Conservation (phyloP, 2,888 invertebrate genomes). For the Sinhomidia bicolor region DNA sequence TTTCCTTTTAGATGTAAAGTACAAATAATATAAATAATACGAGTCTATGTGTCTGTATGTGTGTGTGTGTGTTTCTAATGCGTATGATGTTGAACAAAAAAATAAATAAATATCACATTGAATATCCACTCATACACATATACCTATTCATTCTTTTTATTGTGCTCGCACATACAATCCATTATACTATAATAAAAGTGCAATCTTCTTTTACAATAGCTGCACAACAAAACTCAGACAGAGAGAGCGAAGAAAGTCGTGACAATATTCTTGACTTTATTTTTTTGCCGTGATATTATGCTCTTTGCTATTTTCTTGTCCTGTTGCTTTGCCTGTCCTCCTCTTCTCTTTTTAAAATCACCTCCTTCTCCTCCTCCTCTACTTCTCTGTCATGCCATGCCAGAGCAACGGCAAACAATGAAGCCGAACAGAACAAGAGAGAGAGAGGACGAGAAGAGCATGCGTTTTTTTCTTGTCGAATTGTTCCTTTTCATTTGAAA, state of each 20-base stretch:
- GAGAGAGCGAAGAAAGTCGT: constrained; percentile 67
- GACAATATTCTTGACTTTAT: constrained; percentile 69
- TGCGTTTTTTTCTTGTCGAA: constrained; percentile 43
- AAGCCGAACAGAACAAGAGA: constrained; percentile 46
- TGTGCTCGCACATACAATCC: constrained; percentile 31
- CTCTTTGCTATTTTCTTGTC: constrained; percentile 69
- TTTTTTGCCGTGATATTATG: constrained; percentile 52
- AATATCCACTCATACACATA: constrained; percentile 7
- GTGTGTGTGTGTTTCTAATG: background rate
- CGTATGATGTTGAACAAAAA: background rate
- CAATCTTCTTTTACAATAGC: constrained; percentile 34
- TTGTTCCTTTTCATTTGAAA: constrained; percentile 61
- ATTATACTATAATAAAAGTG: constrained; percentile 51
- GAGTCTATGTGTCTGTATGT: too few species aligned
- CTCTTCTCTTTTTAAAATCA: constrained; percentile 51
- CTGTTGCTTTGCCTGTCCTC: constrained; percentile 52
- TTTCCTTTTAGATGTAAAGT: constrained; percentile 23
- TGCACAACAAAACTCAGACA: background rate
- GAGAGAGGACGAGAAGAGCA: constrained; percentile 39
- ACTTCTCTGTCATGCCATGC: constrained; percentile 7
- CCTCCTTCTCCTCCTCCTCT: constrained; percentile 63
- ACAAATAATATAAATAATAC: too few species aligned
- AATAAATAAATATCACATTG: constrained; percentile 36
- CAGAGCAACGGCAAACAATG: constrained; percentile 22
- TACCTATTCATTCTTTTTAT: background rate